phyloP scores from a whole-genome alignment of 2,888 invertebrate species.

The Pemphredon lugubris region DNA sequence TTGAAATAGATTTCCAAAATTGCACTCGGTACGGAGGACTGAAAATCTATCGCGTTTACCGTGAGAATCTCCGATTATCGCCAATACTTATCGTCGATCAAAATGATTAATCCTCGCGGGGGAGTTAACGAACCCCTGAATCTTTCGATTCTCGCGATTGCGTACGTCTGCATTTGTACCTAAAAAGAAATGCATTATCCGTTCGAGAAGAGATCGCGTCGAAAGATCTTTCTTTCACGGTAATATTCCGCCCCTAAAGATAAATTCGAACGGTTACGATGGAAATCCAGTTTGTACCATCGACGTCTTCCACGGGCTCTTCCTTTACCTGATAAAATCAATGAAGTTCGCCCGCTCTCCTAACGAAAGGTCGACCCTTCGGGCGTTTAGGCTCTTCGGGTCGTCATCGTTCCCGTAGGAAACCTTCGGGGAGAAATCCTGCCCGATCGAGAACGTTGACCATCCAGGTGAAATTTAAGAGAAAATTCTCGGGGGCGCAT shows the following conservation, averaged over 20 bases:
- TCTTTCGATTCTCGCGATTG: not conserved
- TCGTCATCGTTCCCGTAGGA: conserved; percentile 13
- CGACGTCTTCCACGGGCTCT: conserved; percentile 2
- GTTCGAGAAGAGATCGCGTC: conserved; percentile 13
- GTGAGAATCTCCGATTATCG: no score
- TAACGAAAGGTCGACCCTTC: conserved; percentile 1
- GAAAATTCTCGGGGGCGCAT: conserved; percentile 43
- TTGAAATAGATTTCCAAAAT: no score
- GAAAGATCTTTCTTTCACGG: conserved; percentile 28
- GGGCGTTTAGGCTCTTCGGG: conserved; percentile 19
- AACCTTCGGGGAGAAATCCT: not conserved
- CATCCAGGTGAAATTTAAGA: conserved; percentile 48
- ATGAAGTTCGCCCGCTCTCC: conserved; percentile 11
- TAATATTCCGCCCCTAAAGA: conserved; percentile 26
- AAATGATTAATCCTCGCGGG: no score
- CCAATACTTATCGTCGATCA: no score
- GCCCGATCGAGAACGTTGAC: conserved; percentile 11
- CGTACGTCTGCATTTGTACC: not conserved
- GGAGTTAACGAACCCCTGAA: no score
- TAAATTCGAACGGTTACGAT: conserved; percentile 24
- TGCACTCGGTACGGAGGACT: no score
- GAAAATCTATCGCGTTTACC: no score
- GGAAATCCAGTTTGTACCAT: conserved; percentile 33
- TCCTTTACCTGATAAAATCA: conserved; percentile 41
- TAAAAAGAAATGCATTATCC: not conserved